Conservation (phyloP, 2,113 vertebrate species). For the Sebastes fasciatus region DNA sequence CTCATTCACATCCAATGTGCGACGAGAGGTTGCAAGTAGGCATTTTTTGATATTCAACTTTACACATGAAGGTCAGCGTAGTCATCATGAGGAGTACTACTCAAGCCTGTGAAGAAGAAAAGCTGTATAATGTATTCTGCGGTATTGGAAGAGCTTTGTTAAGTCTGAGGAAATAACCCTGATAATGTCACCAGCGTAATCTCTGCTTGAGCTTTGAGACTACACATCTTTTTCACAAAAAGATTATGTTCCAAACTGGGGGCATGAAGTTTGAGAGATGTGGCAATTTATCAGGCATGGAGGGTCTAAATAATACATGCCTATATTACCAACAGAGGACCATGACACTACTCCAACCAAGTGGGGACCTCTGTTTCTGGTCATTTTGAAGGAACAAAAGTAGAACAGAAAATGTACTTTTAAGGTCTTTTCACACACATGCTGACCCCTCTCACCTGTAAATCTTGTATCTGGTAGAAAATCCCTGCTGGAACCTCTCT, state of each 20-base stretch:
- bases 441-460: conserved; percentile 91
- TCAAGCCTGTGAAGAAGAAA: not conserved
- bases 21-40: not conserved
- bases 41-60: no score
- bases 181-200: not conserved
- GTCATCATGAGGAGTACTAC: not conserved
- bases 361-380: not conserved
- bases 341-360: not conserved
- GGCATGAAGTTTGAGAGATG: no score
- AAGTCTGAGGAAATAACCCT: not conserved
- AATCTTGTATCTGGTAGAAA: conserved; percentile 98
- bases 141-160: not conserved
- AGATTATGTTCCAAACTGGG: not conserved
- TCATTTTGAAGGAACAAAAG: not conserved
- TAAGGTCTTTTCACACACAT: not conserved
- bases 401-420: not conserved
- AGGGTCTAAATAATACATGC: not conserved
- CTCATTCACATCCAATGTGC: not conserved
- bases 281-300: not conserved
- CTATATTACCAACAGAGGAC: not conserved
- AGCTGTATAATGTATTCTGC: not conserved
- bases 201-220: not conserved
- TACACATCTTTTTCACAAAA: not conserved
- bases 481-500: conserved; percentile 95
- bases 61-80: conserved; percentile 1